Base-by-base conservation (phyloP, 2,797 vertebrate species). In the Gallinago solitaria region DNA sequence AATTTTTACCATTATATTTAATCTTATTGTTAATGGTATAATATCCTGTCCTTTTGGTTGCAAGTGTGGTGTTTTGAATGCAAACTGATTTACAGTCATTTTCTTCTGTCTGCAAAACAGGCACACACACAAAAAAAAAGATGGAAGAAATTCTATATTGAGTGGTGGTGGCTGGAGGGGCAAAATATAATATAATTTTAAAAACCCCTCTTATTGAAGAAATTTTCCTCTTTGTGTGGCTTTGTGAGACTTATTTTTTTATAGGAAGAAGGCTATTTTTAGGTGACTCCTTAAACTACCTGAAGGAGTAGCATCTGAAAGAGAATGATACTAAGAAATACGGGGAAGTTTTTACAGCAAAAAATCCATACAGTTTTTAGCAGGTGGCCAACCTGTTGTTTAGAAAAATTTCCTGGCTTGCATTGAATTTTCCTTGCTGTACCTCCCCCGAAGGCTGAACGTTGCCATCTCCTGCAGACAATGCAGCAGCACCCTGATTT, bases 401-500 rank as follows among this genome's bases (percentile, higher is more conserved):
- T 75, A 68, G 74, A 70, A 93, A 71, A 60, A 74, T 87, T 89
- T 88, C 37, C 60, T 94, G 28, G 28, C 70, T 90, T 90, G 86
- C 86, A 70, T 75, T 71, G 19, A 12, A 53, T 93, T 76, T 83
- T 60, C 54, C 71, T 79, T 64, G 74, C 91, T 80, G 14, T 64
- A 54, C 89, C 41, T 61, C 76, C 65, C 80, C 16, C 51, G 25
- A 93, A 91, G 77, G 86, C 88, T 94, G 90, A 89, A 32, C 0
- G 0, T 60, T 9, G 11, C 74, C 48, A 1, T 90, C 93, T 96
- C 63, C 93, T 71, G 74, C 93, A 95, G 91, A 90, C 91, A 95
- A 95, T 87, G 94, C 77, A 95, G 88, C 88, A 77, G 90, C 35
- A 14, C 91, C 94, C 91, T 93, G 90, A 61, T 77, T 93, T 90